Evolutionary conservation across 2,888 invertebrate genomes (phyloP).

Genomic region (Lissocephala sabroskyi): DNA sequence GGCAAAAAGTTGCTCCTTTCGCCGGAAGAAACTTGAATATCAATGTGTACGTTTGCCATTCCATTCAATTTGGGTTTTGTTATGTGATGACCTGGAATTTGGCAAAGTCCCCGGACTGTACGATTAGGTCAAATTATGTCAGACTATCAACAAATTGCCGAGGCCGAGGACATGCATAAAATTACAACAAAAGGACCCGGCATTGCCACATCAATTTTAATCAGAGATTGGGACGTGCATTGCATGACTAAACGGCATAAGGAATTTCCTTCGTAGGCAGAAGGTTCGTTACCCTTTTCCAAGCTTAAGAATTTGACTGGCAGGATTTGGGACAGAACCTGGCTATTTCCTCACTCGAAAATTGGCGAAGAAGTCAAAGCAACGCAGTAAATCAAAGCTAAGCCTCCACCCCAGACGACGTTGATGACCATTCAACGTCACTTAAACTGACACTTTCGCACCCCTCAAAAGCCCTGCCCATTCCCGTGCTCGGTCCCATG

Average conservation of each 20-base stretch:
- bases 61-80: conserved; percentile 41
- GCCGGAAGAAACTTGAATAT: conserved; percentile 25
- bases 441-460: conserved; percentile 24
- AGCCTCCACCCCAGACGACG: conserved; percentile 41
- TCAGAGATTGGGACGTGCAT: conserved; percentile 50
- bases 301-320: neutral
- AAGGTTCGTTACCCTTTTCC: no score
- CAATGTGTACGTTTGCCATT: conserved; percentile 33
- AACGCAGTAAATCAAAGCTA: conserved; percentile 56
- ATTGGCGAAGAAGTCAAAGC: conserved; percentile 26
- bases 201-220: conserved; percentile 52
- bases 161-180: conserved; percentile 26
- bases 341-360: no score
- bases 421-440: conserved; percentile 55
- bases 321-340: no score
- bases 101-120: conserved; percentile 28
- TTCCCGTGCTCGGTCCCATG: neutral
- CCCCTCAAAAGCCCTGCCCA: neutral
- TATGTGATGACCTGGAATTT: conserved; percentile 28
- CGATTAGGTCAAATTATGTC: conserved; percentile 59
- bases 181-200: conserved; percentile 36
- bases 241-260: conserved; percentile 34
- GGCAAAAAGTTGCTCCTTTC: no score
- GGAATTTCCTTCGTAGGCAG: no score
- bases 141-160: conserved; percentile 34